Evolutionary conservation across 2,888 invertebrate genomes (phyloP).

Genomic region (Xanthorhoe designata): DNA sequence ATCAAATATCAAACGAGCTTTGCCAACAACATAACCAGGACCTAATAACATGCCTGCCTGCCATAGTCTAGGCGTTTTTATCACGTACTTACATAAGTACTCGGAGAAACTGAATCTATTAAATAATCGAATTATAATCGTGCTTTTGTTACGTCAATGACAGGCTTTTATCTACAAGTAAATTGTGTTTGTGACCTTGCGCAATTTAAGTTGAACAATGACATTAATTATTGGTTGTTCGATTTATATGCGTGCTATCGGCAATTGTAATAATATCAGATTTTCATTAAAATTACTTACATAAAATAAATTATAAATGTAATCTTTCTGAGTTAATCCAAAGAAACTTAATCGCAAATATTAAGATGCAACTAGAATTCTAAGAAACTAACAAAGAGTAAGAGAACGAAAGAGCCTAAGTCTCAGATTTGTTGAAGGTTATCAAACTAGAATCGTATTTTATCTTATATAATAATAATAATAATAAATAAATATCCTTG

Average conservation of each 20-base stretch:
- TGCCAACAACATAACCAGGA: constrained; percentile 2
- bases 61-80: constrained; percentile 14
- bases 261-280: not conserved
- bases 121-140: constrained; percentile 53
- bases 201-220: constrained; percentile 67
- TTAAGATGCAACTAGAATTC: too few species aligned
- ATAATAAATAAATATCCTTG: too few species aligned
- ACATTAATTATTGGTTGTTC: constrained; percentile 60
- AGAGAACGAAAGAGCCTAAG: too few species aligned
- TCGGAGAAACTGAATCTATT: constrained; percentile 39
- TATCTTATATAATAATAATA: too few species aligned
- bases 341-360: too few species aligned
- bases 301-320: not conserved
- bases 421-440: too few species aligned
- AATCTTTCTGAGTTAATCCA: too few species aligned
- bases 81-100: constrained; percentile 10
- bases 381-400: too few species aligned
- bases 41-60: constrained; percentile 1
- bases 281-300: not conserved
- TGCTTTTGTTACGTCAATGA: constrained; percentile 60
- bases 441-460: too few species aligned
- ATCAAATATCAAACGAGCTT: constrained; percentile 20
- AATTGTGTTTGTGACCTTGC: constrained; percentile 63
- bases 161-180: constrained; percentile 72
- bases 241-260: constrained; percentile 29